Evolutionary conservation across 1,140 invertebrate species (phyloP), one percentile per base, ranked within the genome.

Genomic region (Caenorhabditis tropicalis): DNA sequence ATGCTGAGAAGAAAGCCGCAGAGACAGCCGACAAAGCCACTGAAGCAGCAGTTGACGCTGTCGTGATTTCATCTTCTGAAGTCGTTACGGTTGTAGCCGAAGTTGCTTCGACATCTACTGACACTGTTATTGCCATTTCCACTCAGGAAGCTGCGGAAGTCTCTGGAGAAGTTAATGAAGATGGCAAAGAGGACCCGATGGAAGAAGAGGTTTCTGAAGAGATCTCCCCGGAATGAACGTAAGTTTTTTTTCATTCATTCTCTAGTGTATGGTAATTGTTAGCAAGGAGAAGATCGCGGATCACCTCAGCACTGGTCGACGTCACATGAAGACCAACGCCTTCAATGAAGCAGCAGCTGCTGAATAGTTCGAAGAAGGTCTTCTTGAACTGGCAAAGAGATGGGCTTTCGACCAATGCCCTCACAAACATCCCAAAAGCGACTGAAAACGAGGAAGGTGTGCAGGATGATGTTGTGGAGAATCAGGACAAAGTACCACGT

Each of bases 391-490:
- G 10, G 36, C 12, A 5, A 74, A 43, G 21, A 9, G 65, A 74
- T 46, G 36, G n/a, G 19, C 36, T 74, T 0, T 29, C 43, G 5
- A 43, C 65, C 9, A 74, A 74, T n/a, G 65, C 65, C 24, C 29
- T 74, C 1, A 43, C 65, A 33, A 36, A 74, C 21, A 43, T 74
- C 7, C 65, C 65, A 74, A 74, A 74, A 29, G 1, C 31, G 2
- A 19, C 29, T 16, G 33, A 36, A 27, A 36, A 21, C 9, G 65
- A 74, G n/a, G 65, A 74, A 7, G 36, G 27, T 2, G 36, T 27
- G 21, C 33, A 74, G 33, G 36, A 74, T n/a, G 65, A 43, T 46
- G 10, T 74, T n/a, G 65, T 74, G 29, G 65, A 74, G 33, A 74
- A 43, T 29, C 65, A 33, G 4, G 65, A 74, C 6, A 24, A 74